phyloP scores from a whole-genome alignment of 2,888 invertebrate genomes.

The Cephus sareptanus region DNA sequence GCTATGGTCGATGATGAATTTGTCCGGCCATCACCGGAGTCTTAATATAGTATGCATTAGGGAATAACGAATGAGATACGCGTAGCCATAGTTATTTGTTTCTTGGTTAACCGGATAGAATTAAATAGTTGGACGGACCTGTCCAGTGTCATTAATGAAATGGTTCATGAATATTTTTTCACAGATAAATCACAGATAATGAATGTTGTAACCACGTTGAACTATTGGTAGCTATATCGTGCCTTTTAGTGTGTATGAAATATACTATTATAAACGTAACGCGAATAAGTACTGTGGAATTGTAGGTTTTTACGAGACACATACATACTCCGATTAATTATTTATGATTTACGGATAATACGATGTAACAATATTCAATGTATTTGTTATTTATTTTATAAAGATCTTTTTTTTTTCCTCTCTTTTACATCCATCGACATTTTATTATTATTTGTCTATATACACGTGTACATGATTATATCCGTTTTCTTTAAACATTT shows the following conservation, averaged over 20 bases:
- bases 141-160: conserved; percentile 33
- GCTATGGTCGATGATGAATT: not conserved
- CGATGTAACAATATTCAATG: conserved; percentile 56
- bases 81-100: not conserved
- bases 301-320: conserved; percentile 53
- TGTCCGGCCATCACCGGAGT: not conserved
- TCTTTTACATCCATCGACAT: conserved; percentile 46
- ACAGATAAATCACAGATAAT: conserved; percentile 41
- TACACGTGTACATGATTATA: not conserved
- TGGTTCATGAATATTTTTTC: conserved; percentile 42
- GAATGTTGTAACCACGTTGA: conserved; percentile 61
- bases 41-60: not conserved
- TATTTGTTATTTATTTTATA: conserved; percentile 63
- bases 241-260: conserved; percentile 62
- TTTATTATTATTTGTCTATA: conserved; percentile 12
- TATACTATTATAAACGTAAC: conserved; percentile 48
- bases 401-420: conserved; percentile 44
- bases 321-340: conserved; percentile 45
- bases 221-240: conserved; percentile 63
- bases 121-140: conserved; percentile 11
- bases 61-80: not conserved
- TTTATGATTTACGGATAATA: conserved; percentile 49
- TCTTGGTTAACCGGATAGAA: conserved; percentile 15
- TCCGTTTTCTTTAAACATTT: not conserved
- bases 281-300: conserved; percentile 60